Percentiles rank a stretch among this genome's conserved stretches.
Conservation (phyloP, 2,113 vertebrate species). For the Varanus salvator region DNA sequence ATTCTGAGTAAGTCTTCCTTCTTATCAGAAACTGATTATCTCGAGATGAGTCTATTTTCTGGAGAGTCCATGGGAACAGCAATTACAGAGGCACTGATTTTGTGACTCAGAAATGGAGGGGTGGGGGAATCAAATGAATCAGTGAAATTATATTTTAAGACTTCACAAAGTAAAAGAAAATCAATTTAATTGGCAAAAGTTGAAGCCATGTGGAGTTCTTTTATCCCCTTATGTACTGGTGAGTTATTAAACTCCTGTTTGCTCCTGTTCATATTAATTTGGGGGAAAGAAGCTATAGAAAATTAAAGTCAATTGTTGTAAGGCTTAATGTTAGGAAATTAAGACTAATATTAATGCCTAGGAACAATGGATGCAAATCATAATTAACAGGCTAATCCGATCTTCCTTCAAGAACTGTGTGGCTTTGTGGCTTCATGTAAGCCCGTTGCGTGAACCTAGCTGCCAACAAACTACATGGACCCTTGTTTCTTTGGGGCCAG, state of each 20-base stretch:
- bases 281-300: neutral
- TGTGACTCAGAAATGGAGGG: conserved; percentile 19
- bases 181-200: conserved; percentile 54
- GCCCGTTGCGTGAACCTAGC: neutral
- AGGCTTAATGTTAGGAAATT: conserved; percentile 11
- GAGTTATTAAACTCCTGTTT: conserved; percentile 43
- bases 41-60: conserved; percentile 24
- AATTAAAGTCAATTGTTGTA: conserved; percentile 23
- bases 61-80: conserved; percentile 5
- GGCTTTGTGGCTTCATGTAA: neutral
- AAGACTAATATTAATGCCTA: neutral
- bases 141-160: conserved; percentile 31
- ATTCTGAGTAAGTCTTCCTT: conserved; percentile 35
- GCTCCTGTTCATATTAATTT: conserved; percentile 43
- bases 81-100: conserved; percentile 15
- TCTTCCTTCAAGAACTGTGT: neutral
- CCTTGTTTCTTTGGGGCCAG: neutral
- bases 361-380: neutral
- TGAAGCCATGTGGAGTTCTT: conserved; percentile 9
- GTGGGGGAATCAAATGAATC: conserved; percentile 32
- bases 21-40: conserved; percentile 52
- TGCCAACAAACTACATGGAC: neutral
- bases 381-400: neutral
- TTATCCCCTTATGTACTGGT: conserved; percentile 10
- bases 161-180: conserved; percentile 42